Percentiles rank a stretch among this genome's conserved stretches.
These are phyloP conservation scores for Yoshiicerus persimilis DNA, from an alignment of 1,140 invertebrate species.

Conservation along the genomic window DNA sequence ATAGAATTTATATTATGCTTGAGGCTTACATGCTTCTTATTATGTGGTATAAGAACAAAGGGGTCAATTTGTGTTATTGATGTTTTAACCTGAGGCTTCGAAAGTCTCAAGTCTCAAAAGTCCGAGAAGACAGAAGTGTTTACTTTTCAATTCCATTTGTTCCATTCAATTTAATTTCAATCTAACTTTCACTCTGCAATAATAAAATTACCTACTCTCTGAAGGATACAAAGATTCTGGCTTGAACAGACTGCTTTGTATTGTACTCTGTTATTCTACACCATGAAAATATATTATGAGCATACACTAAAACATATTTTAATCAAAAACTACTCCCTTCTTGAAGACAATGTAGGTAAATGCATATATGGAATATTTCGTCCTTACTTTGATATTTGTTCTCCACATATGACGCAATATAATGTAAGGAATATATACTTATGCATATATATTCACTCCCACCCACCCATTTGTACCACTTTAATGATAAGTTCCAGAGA, in stretches of 20 bases:
- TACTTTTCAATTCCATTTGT: background rate
- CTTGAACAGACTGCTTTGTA: too few relatives aligned
- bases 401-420: too few relatives aligned
- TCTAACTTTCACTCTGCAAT: background rate
- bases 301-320: background rate
- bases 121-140: background rate
- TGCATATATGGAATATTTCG: too few relatives aligned
- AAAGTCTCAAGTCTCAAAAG: background rate
- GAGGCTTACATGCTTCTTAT: too few relatives aligned
- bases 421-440: too few relatives aligned
- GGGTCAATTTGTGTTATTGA: background rate
- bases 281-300: too few relatives aligned
- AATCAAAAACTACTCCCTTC: background rate
- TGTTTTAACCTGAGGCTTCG: background rate
- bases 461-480: too few relatives aligned
- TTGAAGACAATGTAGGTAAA: background rate
- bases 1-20: too few relatives aligned
- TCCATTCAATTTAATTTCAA: background rate
- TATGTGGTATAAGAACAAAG: background rate
- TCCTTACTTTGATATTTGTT: too few relatives aligned
- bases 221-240: background rate
- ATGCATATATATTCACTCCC: too few relatives aligned
- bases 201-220: background rate
- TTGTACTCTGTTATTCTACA: too few relatives aligned
- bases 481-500: too few relatives aligned